Evolutionary conservation across 2,113 vertebrate species (phyloP).

Genomic region (Columbina picui): DNA sequence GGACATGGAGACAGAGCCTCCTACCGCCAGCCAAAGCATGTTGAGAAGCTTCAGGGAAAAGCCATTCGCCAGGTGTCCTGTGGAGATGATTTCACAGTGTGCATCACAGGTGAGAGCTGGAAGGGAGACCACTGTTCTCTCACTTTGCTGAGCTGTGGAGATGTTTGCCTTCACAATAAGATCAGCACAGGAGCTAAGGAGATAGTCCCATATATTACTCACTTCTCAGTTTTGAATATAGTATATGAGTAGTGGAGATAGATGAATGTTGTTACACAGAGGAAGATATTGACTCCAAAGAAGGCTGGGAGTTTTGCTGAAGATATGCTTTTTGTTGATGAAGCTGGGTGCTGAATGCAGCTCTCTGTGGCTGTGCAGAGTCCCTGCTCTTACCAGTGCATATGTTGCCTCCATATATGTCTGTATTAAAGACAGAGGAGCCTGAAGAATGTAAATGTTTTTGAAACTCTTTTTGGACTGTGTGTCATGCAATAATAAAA

Average conservation of each 20-base stretch:
- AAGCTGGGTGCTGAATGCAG: not conserved
- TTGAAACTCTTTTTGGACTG: not conserved
- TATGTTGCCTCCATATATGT: not conserved
- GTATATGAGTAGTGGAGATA: not conserved
- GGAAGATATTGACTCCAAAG: not conserved
- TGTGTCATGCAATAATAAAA: not conserved
- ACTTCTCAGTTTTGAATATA: not conserved
- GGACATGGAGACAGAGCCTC: conserved; percentile 97
- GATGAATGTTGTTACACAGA: not conserved
- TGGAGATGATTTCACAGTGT: conserved; percentile 95
- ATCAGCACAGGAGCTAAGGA: not conserved
- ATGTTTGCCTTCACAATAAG: not conserved
- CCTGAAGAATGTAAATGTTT: not conserved
- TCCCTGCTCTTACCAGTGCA: not conserved
- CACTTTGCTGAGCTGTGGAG: not conserved
- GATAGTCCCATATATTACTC: not conserved
- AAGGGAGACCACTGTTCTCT: not conserved
- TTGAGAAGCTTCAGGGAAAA: conserved; percentile 94
- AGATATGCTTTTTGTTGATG: not conserved
- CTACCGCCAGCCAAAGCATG: conserved; percentile 92
- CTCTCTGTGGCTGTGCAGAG: not conserved
- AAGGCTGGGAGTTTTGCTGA: not conserved
- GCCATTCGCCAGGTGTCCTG: conserved; percentile 94
- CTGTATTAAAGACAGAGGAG: not conserved
- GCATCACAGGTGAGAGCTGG: conserved; percentile 86